A percentile compares a stretch with the other conserved stretches of the same genome.
Conservation (phyloP, 1,140 invertebrate genomes). For the Lepidurus packardi region DNA sequence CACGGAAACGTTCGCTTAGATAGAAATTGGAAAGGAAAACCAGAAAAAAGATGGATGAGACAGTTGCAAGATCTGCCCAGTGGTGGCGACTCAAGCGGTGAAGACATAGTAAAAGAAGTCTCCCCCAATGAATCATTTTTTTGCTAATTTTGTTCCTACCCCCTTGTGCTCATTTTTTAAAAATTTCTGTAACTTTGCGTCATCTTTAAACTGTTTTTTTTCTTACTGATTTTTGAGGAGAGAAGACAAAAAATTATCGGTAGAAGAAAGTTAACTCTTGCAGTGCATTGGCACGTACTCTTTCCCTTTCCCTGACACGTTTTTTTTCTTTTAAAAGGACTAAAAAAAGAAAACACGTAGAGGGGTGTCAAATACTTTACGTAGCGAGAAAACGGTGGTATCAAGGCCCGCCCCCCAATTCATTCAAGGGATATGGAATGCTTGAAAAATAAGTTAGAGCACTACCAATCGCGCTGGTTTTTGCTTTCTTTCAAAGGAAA, state of each 20-base stretch:
- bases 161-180: constrained; percentile 20
- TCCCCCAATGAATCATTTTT: too few relatives aligned
- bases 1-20: background rate
- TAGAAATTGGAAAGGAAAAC: background rate
- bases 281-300: background rate
- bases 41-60: background rate
- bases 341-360: background rate
- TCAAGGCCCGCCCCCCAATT: background rate
- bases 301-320: too few relatives aligned
- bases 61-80: too few relatives aligned
- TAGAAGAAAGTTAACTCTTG: background rate
- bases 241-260: background rate
- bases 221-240: background rate
- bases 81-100: background rate
- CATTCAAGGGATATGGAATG: constrained; percentile 12
- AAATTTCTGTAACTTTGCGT: constrained; percentile 21
- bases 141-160: constrained; percentile 6
- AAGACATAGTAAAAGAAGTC: background rate
- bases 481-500: background rate
- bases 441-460: background rate
- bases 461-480: background rate
- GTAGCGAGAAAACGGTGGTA: background rate
- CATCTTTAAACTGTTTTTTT: background rate
- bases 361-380: background rate
- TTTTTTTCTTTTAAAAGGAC: background rate